phyloP scores from a whole-genome alignment of 2,888 invertebrate species.

The Tachystola acroxantha region DNA sequence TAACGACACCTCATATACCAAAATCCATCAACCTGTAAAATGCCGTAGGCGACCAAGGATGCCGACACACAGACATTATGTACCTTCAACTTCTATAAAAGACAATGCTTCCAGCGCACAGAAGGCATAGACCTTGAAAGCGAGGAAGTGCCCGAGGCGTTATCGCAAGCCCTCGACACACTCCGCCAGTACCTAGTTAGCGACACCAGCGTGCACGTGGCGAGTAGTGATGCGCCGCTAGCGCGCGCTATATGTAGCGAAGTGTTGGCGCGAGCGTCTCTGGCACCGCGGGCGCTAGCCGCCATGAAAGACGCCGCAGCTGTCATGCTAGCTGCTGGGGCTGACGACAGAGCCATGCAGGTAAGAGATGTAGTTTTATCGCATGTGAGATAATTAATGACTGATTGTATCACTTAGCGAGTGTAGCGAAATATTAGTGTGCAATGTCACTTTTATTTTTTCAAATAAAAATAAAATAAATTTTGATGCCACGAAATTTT shows the following conservation, averaged over 20 bases:
- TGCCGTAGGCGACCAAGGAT: no score
- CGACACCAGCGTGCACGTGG: constrained; percentile 19
- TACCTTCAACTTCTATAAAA: no score
- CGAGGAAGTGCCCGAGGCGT: constrained; percentile 56
- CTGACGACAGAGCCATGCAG: constrained; percentile 57
- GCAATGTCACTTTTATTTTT: no score
- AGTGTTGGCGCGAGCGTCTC: constrained; percentile 52
- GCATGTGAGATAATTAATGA: no score
- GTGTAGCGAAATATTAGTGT: no score
- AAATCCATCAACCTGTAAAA: no score
- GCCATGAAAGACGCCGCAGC: constrained; percentile 83
- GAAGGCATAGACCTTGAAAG: constrained; percentile 60
- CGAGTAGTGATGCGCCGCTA: constrained; percentile 36
- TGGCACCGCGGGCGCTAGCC: constrained; percentile 45
- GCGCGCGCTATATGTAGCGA: constrained; percentile 53
- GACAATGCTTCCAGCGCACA: constrained; percentile 55
- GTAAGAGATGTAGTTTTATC: no score
- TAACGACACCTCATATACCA: no score
- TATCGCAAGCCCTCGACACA: constrained; percentile 53
- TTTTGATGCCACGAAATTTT: no score
- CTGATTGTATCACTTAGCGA: no score
- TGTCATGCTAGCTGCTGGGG: constrained; percentile 45
- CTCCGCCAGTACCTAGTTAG: constrained; percentile 50
- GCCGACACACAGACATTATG: no score
- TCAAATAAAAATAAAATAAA: no score